A percentile compares a stretch with the other conserved stretches of the same genome.
Conservation (phyloP, 2,888 invertebrate species). For the Drosophila neotestacea region DNA sequence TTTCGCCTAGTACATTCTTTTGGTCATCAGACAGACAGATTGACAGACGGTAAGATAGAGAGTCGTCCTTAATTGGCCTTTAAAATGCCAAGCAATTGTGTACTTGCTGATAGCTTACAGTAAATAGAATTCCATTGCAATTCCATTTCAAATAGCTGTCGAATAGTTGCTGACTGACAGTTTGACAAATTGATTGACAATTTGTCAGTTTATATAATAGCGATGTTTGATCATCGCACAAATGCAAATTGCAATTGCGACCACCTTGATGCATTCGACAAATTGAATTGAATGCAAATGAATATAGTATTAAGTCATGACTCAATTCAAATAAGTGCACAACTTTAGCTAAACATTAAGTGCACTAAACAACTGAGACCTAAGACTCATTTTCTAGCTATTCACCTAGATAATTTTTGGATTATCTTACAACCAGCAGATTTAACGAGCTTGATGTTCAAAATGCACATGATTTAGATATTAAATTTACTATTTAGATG, state of each 20-base stretch:
- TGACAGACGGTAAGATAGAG: not conserved
- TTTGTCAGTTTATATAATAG: slow-evolving; percentile 1
- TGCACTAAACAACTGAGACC: not conserved
- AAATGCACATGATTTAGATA: not conserved
- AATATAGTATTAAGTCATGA: slow-evolving; percentile 2
- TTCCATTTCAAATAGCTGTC: slow-evolving; percentile 19
- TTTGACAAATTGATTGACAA: slow-evolving; percentile 6
- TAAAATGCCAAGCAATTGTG: slow-evolving; percentile 19
- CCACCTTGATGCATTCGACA: slow-evolving; percentile 6
- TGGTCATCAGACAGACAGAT: slow-evolving; percentile 5
- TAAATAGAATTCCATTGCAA: slow-evolving; percentile 20
- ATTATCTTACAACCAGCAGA: not conserved
- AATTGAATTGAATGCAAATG: slow-evolving; percentile 12
- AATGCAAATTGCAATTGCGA: slow-evolving; percentile 23
- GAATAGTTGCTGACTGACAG: slow-evolving; percentile 8
- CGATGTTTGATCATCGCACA: slow-evolving; percentile 7
- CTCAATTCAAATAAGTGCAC: slow-evolving; percentile 6
- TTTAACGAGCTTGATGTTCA: not conserved
- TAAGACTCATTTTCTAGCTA: not conserved
- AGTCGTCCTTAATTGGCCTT: slow-evolving; percentile 39
- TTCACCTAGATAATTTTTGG: not conserved
- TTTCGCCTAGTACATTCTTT: slow-evolving; percentile 11
- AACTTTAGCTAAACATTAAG: not conserved
- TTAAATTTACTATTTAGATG: not conserved
- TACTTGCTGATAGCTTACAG: slow-evolving; percentile 6